Percentiles rank a stretch among this genome's conserved stretches.
These are phyloP conservation scores for Lobophora halterata DNA, from an alignment of 2,888 invertebrate species.

Conservation along the genomic window DNA sequence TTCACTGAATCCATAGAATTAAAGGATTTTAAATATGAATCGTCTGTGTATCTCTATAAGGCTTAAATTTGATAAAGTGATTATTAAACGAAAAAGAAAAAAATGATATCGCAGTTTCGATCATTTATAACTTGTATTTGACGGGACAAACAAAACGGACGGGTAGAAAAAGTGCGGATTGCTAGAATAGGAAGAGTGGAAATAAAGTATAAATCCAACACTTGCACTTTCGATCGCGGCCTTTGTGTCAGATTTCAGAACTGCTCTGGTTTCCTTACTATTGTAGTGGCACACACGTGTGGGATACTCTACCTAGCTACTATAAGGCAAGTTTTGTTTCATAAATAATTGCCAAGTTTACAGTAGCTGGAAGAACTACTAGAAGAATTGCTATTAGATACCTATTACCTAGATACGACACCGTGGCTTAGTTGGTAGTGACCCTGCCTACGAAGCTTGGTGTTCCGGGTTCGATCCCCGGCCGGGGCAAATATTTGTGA, in stretches of 20 bases:
- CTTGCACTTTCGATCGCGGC: conserved; percentile 76
- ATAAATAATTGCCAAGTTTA: too few relatives aligned
- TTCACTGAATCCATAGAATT: conserved; percentile 20
- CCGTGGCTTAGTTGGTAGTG: too few relatives aligned
- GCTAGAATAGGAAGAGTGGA: conserved; percentile 61
- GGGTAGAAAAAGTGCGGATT: conserved; percentile 66
- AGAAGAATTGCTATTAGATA: too few relatives aligned
- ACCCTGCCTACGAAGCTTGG: too few relatives aligned
- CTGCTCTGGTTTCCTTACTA: conserved; percentile 48
- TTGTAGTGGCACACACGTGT: conserved; percentile 40
- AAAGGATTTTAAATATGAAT: conserved; percentile 4
- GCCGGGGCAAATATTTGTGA: too few relatives aligned
- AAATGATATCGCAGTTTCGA: conserved; percentile 73
- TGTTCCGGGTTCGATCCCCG: too few relatives aligned
- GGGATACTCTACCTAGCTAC: too few relatives aligned
- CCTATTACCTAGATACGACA: too few relatives aligned
- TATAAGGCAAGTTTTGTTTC: too few relatives aligned
- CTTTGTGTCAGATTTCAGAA: conserved; percentile 53
- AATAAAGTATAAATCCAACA: conserved; percentile 78
- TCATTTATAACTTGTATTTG: conserved; percentile 77
- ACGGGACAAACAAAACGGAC: conserved; percentile 68
- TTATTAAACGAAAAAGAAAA: conserved; percentile 42
- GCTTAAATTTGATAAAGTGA: conserved; percentile 27
- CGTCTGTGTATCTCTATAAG: conserved; percentile 17
- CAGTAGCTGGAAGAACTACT: too few relatives aligned